These are phyloP conservation scores for Cynaeus angustus DNA, from an alignment of 2,888 invertebrate species.

Conservation along the genomic window DNA sequence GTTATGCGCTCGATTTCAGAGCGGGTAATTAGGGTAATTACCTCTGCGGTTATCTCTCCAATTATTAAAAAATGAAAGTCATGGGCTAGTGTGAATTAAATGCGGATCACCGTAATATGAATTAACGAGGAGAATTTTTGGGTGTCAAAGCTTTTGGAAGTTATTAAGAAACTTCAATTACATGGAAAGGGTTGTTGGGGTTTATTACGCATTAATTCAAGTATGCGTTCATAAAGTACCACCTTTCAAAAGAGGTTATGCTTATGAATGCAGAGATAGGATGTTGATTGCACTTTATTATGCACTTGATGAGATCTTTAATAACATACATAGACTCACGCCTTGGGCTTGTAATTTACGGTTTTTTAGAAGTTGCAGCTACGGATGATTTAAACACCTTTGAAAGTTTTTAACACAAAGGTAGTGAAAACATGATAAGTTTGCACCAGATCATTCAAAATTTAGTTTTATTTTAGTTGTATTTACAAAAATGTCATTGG, in stretches of 20 bases:
- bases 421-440: too few species aligned
- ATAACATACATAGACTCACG: slow-evolving; percentile 1
- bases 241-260: slow-evolving; percentile 30
- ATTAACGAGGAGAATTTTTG: slow-evolving; percentile 30
- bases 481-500: too few species aligned
- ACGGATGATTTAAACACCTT: too few species aligned
- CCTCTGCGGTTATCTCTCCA: slow-evolving; percentile 22
- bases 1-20: slow-evolving; percentile 41
- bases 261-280: slow-evolving; percentile 32
- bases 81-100: slow-evolving; percentile 23
- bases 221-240: slow-evolving; percentile 32
- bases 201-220: slow-evolving; percentile 33
- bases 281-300: slow-evolving; percentile 21
- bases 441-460: too few species aligned
- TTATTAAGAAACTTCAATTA: slow-evolving; percentile 17
- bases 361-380: neutral
- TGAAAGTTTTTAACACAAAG: too few species aligned
- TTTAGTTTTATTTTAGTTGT: too few species aligned
- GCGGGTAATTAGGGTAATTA: slow-evolving; percentile 31
- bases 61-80: slow-evolving; percentile 43
- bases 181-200: slow-evolving; percentile 32
- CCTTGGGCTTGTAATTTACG: too few species aligned
- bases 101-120: slow-evolving; percentile 25
- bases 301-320: slow-evolving; percentile 7
- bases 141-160: slow-evolving; percentile 9